Conservation (phyloP, 2,888 invertebrate species). For the Tetramorium bicarinatum region DNA sequence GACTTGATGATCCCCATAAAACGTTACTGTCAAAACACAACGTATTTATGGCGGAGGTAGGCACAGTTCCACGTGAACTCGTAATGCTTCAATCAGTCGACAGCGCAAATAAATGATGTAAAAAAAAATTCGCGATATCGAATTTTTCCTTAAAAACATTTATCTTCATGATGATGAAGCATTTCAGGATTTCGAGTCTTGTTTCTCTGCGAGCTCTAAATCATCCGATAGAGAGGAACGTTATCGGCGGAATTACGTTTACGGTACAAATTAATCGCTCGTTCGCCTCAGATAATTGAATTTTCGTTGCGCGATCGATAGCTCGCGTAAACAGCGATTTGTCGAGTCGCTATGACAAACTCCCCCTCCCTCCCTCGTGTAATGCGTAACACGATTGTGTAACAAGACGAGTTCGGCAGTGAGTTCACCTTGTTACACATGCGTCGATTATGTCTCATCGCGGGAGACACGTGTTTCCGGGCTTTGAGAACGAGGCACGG, state of each 20-base stretch:
- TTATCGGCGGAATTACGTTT: conserved; percentile 12
- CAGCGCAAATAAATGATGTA: not conserved
- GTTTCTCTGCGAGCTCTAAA: not conserved
- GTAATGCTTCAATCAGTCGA: not conserved
- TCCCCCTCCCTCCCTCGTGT: not conserved
- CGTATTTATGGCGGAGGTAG: conserved; percentile 1
- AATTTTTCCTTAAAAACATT: not conserved
- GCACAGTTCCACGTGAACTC: not conserved
- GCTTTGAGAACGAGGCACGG: conserved; percentile 52
- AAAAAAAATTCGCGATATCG: not conserved
- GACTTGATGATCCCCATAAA: conserved; percentile 6
- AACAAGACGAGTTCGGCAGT: conserved; percentile 59
- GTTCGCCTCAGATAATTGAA: conserved; percentile 16
- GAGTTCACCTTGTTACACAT: conserved; percentile 45
- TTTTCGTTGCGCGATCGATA: conserved; percentile 23
- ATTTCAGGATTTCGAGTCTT: not conserved
- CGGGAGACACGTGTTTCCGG: conserved; percentile 67
- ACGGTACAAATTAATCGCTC: not conserved
- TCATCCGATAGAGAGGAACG: not conserved
- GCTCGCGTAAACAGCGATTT: conserved; percentile 6
- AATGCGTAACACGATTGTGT: conserved; percentile 65
- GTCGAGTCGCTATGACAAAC: not conserved
- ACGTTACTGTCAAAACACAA: conserved; percentile 39
- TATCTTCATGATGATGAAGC: not conserved
- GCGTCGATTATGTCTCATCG: conserved; percentile 55